These are phyloP conservation scores for Orthosia gracilis DNA, from an alignment of 2,888 invertebrate genomes.

Conservation along the genomic window DNA sequence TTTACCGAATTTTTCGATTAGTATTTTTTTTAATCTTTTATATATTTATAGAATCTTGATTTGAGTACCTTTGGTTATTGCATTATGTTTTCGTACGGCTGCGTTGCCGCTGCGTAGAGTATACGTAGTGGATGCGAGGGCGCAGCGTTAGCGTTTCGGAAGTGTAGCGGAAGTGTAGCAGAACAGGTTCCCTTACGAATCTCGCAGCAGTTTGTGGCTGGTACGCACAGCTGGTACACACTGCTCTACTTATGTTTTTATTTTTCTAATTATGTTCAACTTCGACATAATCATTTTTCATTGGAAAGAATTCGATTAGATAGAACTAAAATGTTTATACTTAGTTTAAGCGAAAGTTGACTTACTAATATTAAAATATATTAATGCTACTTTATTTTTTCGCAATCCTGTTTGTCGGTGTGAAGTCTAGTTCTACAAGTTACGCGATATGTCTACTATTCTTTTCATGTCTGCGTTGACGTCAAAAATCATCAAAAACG, in stretches of 20 bases:
- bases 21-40: no score
- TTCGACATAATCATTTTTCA: background rate
- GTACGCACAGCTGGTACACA: background rate
- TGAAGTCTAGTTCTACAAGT: slow-evolving; percentile 36
- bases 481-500: slow-evolving; percentile 72
- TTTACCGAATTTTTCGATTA: background rate
- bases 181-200: background rate
- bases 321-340: background rate
- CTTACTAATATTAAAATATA: background rate
- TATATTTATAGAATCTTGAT: no score
- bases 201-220: background rate
- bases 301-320: no score
- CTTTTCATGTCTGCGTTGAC: slow-evolving; percentile 64
- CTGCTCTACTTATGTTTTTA: background rate
- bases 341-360: background rate
- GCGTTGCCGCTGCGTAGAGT: background rate
- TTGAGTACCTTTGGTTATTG: no score
- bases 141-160: background rate
- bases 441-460: slow-evolving; percentile 41
- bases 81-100: no score
- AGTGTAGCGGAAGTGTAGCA: background rate
- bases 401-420: background rate
- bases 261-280: background rate
- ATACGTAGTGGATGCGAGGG: background rate
- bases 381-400: background rate